A percentile compares a stretch with the other conserved stretches of the same genome.
phyloP scores from a whole-genome alignment of 2,113 vertebrate genomes.

The Scartelaos histophorus region DNA sequence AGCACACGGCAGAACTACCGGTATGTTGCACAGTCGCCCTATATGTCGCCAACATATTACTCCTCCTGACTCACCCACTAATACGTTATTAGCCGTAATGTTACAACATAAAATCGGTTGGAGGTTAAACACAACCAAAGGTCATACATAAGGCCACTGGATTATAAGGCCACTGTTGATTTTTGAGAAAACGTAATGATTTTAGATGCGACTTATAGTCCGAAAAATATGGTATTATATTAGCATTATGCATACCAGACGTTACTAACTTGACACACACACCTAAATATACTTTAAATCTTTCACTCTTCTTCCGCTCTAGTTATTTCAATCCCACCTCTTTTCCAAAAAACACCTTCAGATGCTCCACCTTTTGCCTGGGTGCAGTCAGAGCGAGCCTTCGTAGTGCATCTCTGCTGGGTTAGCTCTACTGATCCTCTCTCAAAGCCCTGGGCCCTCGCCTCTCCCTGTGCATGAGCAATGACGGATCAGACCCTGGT shows the following conservation, averaged over 20 bases:
- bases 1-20: too few species aligned
- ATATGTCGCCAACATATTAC: too few species aligned
- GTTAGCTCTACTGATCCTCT: conserved; percentile 42
- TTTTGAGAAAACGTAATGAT: too few species aligned
- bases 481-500: conserved; percentile 53
- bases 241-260: not conserved
- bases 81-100: too few species aligned
- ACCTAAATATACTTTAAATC: not conserved
- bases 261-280: not conserved
- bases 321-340: conserved; percentile 47
- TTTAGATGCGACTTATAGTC: too few species aligned
- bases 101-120: too few species aligned
- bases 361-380: conserved; percentile 46
- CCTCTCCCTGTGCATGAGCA: conserved; percentile 39
- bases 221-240: too few species aligned
- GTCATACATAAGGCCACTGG: too few species aligned
- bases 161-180: too few species aligned
- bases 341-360: conserved; percentile 36
- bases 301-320: not conserved
- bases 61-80: too few species aligned
- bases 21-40: too few species aligned
- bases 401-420: conserved; percentile 31
- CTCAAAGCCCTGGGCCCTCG: conserved; percentile 37
- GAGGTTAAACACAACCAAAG: too few species aligned
- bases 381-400: conserved; percentile 25